These are phyloP conservation scores for Halocynthia aurantium DNA, from an alignment of 23 tunicate genomes.

Conservation along the genomic window DNA sequence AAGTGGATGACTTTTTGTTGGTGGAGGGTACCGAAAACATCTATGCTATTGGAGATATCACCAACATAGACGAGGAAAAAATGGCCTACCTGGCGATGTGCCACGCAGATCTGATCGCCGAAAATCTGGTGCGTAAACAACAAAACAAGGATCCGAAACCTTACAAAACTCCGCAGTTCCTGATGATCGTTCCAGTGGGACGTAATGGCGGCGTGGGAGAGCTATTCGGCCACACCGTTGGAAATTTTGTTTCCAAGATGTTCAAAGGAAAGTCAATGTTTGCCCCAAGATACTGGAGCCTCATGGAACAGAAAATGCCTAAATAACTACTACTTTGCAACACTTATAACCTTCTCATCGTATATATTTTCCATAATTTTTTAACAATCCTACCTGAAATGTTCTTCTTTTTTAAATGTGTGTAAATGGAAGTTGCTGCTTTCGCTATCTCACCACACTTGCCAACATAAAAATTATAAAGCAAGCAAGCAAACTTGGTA, in stretches of 20 bases:
- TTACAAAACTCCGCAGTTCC: conserved; percentile 5
- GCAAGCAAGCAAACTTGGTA: no score
- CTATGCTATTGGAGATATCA: conserved; percentile 77
- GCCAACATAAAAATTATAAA: no score
- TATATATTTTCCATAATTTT: no score
- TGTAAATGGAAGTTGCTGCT: no score
- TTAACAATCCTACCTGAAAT: no score
- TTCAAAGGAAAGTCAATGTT: conserved; percentile 47
- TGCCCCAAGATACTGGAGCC: conserved; percentile 30
- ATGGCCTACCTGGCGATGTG: conserved; percentile 55
- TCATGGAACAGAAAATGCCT: conserved; percentile 53
- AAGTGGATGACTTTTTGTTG: conserved; percentile 46
- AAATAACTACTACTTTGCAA: no score
- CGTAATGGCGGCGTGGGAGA: conserved; percentile 61
- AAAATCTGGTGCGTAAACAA: conserved; percentile 5
- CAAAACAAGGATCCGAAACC: conserved; percentile 3
- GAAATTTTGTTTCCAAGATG: conserved; percentile 26
- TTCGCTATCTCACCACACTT: no score
- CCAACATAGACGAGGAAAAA: conserved; percentile 62
- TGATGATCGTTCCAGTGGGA: conserved; percentile 76
- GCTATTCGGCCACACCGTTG: conserved; percentile 31
- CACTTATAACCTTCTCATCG: no score
- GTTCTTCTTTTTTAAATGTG: no score
- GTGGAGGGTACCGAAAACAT: conserved; percentile 67
- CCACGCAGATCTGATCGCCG: conserved; percentile 27